Base-by-base conservation (phyloP, 2,888 invertebrate species). In the Drosophila putrida region DNA sequence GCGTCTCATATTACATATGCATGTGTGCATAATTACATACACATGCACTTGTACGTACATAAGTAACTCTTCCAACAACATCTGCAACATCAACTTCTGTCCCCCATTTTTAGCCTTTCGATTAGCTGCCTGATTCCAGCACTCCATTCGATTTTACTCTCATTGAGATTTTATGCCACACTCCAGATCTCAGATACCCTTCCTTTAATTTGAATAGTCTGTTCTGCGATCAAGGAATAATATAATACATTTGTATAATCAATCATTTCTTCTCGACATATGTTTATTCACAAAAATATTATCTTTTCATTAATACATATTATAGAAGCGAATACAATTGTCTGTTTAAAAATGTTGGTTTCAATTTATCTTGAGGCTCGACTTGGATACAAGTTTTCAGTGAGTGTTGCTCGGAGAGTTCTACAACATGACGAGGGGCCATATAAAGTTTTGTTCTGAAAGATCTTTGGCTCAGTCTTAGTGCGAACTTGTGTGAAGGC, bases 391-490 rank as follows among this genome's bases (percentile, higher is more conserved):
- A 72, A 78, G 86, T 83, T 83, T 87, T 57, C 47, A 41, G 46
- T 59, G 61, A 59, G 59, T 59, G 47, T 43, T 49, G 55, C 60
- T 66, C 55, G 49, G 60, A 66, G 62, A 51, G 60, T 55, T 60
- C n/a, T 51, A 49, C 43, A 11, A 33, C 55, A 38, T 38, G 50
- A 11, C 38, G 51, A 36, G 41, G 57, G 50, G 60, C 54, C 51
- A 71, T 73, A 69, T 61, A 82, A 73, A 33, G 64, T 54, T 78
- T 63, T 73, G 78, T 80, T 82, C 78, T 75, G 54, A 41, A 58
- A 73, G 75, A 78, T 78, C 73, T 68, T 58, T 25, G 61, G 61
- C 47, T 83, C 82, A 86, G 85, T 86, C 77, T 71, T 54, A 50
- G 44, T 51, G 65, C 72, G 59, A 73, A 57, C 69, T 71, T 72